A percentile compares a stretch with the other conserved stretches of the same genome.
phyloP scores from a whole-genome alignment of 2,888 invertebrate species.

The Drosophila imparisetae region DNA sequence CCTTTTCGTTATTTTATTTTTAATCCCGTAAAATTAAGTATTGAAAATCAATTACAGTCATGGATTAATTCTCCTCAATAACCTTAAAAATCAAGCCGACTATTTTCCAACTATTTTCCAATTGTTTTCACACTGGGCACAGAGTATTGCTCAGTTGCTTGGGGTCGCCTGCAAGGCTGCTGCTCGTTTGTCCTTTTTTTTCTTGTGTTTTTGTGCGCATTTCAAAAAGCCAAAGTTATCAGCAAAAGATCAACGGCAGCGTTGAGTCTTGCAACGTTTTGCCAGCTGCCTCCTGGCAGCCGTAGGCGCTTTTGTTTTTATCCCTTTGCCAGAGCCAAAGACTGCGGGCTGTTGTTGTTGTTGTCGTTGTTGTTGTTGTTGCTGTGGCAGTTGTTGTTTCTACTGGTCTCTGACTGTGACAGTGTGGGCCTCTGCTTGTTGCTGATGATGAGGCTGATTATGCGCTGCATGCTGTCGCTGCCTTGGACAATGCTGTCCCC shows the following conservation, averaged over 20 bases:
- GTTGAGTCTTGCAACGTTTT: slow-evolving; percentile 26
- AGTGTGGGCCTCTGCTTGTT: slow-evolving; percentile 39
- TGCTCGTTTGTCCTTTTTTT: background rate
- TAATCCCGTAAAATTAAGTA: background rate
- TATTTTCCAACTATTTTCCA: background rate
- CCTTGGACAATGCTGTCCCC: slow-evolving; percentile 60
- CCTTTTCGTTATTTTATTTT: too few relatives aligned
- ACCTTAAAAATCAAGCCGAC: background rate
- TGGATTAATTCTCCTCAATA: background rate
- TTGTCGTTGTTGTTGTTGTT: slow-evolving; percentile 14
- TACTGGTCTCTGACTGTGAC: slow-evolving; percentile 52
- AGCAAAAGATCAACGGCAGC: slow-evolving; percentile 79
- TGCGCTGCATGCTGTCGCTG: slow-evolving; percentile 31
- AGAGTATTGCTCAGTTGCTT: background rate
- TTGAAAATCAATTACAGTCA: background rate
- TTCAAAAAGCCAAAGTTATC: slow-evolving; percentile 75
- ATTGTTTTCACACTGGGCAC: background rate
- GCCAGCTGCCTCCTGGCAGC: slow-evolving; percentile 45
- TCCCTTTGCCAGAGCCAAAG: slow-evolving; percentile 55
- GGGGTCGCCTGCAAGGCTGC: background rate
- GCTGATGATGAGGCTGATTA: slow-evolving; percentile 31
- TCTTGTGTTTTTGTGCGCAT: slow-evolving; percentile 30
- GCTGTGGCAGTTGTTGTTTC: slow-evolving; percentile 31
- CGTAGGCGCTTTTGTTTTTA: slow-evolving; percentile 67
- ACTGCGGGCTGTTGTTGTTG: slow-evolving; percentile 47